These are phyloP conservation scores for Hirtodrosophila histrioides DNA, from an alignment of 2,888 invertebrate genomes.

Conservation along the genomic window DNA sequence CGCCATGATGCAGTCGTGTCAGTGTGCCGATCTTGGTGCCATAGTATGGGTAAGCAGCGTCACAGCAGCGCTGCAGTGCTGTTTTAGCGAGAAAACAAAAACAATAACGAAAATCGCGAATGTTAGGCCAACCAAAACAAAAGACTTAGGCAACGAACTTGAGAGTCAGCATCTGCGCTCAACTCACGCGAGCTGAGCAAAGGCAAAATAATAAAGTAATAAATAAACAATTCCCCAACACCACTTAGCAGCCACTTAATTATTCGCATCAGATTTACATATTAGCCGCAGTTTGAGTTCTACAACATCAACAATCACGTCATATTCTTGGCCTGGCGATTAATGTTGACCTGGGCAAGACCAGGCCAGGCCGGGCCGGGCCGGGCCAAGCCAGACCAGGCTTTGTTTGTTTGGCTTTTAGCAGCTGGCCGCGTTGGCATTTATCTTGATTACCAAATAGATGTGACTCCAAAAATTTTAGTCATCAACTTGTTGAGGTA, in stretches of 20 bases:
- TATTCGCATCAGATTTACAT: slow-evolving; percentile 59
- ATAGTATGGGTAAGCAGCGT: slow-evolving; percentile 87
- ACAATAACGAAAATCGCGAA: slow-evolving; percentile 15
- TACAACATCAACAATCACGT: slow-evolving; percentile 39
- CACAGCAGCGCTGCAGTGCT: slow-evolving; percentile 66
- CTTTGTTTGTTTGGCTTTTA: slow-evolving; percentile 19
- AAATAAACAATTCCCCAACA: slow-evolving; percentile 53
- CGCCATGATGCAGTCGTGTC: slow-evolving; percentile 92
- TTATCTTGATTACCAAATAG: slow-evolving; percentile 33
- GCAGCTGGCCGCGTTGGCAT: slow-evolving; percentile 7
- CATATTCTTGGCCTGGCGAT: slow-evolving; percentile 35
- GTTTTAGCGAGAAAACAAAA: slow-evolving; percentile 31
- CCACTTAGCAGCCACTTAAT: slow-evolving; percentile 62
- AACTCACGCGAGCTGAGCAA: slow-evolving; percentile 25
- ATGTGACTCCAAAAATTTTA: slow-evolving; percentile 19
- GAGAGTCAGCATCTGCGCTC: slow-evolving; percentile 28
- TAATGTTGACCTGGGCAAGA: slow-evolving; percentile 19
- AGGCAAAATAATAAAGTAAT: slow-evolving; percentile 47
- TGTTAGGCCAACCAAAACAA: slow-evolving; percentile 64
- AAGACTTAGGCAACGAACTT: slow-evolving; percentile 81
- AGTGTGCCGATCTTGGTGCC: slow-evolving; percentile 92
- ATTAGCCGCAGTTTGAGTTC: slow-evolving; percentile 44
- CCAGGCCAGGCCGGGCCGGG: neutral
- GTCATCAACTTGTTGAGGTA: slow-evolving; percentile 40
- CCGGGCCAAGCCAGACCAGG: slow-evolving; percentile 8